Evolutionary conservation across 2,113 vertebrate genomes (phyloP), one percentile per base, ranked within the genome.

Genomic region (Hydrolagus affinis): DNA sequence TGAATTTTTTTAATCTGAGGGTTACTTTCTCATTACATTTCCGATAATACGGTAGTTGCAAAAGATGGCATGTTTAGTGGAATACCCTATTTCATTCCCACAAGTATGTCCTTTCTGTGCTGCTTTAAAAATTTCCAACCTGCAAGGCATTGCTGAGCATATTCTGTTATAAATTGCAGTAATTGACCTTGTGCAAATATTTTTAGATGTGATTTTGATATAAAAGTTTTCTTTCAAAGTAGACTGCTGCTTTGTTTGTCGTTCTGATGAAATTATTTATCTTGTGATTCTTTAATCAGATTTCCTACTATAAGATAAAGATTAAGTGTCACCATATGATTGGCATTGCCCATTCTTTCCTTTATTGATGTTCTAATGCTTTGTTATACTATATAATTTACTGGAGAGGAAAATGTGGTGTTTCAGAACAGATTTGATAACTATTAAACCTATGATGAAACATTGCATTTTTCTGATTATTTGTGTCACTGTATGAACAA

Each of bases 141-240:
- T 83, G 0, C 74, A 77, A 15, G 8, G 28, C 19, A 44, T 75
- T 32, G 19, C 25, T 32, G 78, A 62, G 28, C 62, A 83, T 66
- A 30, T 25, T 21, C 15, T 68, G 25, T 14, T 28, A 28, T 32
- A 28, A 28, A 83, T 14, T 83, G 60, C 32, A 30, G 73, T 75
- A 68, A 25, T 11, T 83, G 62, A 60, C 66, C 60, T 17, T 66
- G 30, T 68, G 78, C 28, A 32, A 66, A 66, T 32, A 30, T 10
- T 83, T 83, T 83, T 83, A 32, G 78, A 68, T 83, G 78, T 68
- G 78, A 83, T 83, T 80, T 83, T 83, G 28, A 68, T 30, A 68
- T 32, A 83, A 64, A 62, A 66, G 2, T 68, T 64, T 66, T 28
- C 28, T 66, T 83, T 83, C 66, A 64, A 83, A 68, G 66, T 30